A percentile compares a stretch with the other conserved stretches of the same genome.
These are phyloP conservation scores for Neelides sp. DNA, from an alignment of 1,140 invertebrate species.

Conservation along the genomic window DNA sequence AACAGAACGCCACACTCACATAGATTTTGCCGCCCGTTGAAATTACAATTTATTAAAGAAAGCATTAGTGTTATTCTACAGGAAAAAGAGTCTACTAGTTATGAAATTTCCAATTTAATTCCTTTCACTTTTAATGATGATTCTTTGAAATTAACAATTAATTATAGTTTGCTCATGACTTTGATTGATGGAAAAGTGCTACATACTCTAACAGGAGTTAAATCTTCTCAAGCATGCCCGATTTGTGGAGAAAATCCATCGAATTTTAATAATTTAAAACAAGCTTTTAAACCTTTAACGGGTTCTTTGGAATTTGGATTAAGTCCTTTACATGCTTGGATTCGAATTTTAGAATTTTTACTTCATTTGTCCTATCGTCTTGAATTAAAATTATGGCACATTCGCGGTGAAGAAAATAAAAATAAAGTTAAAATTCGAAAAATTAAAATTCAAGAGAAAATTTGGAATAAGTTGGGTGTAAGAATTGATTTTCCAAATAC, in stretches of 20 bases:
- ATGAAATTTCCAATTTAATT: neutral
- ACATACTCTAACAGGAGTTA: neutral
- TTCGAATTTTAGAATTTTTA: conserved; percentile 17
- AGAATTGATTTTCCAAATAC: conserved; percentile 14
- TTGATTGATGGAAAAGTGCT: conserved; percentile 9
- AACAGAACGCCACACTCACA: conserved; percentile 6
- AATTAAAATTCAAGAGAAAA: conserved; percentile 1
- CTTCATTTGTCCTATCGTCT: conserved; percentile 18
- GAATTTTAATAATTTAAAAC: conserved; percentile 1
- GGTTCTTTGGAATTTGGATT: conserved; percentile 15
- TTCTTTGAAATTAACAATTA: neutral
- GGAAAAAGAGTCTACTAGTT: neutral
- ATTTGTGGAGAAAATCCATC: neutral
- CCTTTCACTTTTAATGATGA: neutral
- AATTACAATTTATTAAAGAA: conserved; percentile 5
- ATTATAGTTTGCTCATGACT: neutral
- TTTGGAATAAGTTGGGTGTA: conserved; percentile 5
- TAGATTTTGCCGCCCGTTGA: neutral
- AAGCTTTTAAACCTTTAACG: neutral
- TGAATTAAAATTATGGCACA: conserved; percentile 6
- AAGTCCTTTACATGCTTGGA: conserved; percentile 22
- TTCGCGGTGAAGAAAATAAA: conserved; percentile 6
- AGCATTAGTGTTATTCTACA: neutral
- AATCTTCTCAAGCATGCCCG: neutral
- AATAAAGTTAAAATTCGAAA: conserved; percentile 1